Percentiles rank a stretch among this genome's conserved stretches.
Conservation (phyloP, 2,113 vertebrate genomes). For the Heterocephalus glaber region DNA sequence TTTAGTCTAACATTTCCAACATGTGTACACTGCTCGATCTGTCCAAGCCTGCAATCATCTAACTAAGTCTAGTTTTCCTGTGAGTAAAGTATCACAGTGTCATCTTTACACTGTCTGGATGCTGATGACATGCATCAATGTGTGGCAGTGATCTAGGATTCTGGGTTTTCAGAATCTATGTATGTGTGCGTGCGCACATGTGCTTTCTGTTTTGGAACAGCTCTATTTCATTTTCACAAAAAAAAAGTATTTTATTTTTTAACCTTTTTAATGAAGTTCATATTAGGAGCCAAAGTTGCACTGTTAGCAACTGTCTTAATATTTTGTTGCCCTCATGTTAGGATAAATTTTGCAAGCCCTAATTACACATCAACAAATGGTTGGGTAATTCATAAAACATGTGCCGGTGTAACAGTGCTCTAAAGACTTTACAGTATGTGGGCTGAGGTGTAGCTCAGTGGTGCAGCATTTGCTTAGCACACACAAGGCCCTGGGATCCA, state of each 20-base stretch:
- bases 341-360: background rate
- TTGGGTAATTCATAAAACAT: background rate
- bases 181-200: background rate
- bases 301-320: background rate
- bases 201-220: background rate
- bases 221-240: background rate
- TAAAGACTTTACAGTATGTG: background rate
- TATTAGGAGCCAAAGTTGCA: background rate
- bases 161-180: background rate
- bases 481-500: background rate
- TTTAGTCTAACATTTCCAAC: background rate
- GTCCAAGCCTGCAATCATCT: rapidly evolving
- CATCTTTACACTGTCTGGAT: background rate
- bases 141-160: rapidly evolving
- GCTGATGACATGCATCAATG: background rate
- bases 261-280: background rate
- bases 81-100: rapidly evolving
- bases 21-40: too few species aligned
- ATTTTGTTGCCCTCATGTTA: background rate
- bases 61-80: background rate
- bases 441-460: background rate
- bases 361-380: too few species aligned
- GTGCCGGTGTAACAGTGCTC: background rate
- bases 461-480: background rate
- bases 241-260: background rate